Percentiles rank a stretch among this genome's conserved stretches.
These are phyloP conservation scores for Drosophila gaucha DNA, from an alignment of 2,888 invertebrate genomes.

Conservation along the genomic window DNA sequence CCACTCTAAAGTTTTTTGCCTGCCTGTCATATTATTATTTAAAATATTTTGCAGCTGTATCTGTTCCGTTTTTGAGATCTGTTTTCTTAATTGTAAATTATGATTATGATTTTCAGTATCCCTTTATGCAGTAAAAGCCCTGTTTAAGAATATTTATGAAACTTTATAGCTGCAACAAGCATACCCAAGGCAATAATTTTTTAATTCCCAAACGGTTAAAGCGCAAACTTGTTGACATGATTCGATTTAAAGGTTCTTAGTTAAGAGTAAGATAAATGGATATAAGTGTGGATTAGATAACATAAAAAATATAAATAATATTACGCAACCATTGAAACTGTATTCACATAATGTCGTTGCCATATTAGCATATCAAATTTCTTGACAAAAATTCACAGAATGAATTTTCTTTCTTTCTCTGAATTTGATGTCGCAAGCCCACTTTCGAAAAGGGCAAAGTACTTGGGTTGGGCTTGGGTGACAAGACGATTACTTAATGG, in stretches of 20 bases:
- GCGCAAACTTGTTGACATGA: conserved; percentile 15
- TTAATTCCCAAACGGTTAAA: conserved; percentile 20
- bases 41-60: neutral
- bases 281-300: neutral
- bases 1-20: neutral
- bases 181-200: conserved; percentile 8
- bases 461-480: conserved; percentile 3
- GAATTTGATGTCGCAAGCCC: conserved; percentile 7
- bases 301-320: neutral
- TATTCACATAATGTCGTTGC: neutral
- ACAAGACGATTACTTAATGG: conserved; percentile 27
- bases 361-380: conserved; percentile 4
- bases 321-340: neutral
- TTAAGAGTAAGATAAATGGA: neutral
- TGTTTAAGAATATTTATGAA: neutral
- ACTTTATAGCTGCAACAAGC: neutral
- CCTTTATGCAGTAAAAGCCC: neutral
- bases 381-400: conserved; percentile 5
- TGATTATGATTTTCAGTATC: neutral
- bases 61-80: neutral
- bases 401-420: neutral
- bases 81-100: neutral
- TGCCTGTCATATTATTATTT: neutral
- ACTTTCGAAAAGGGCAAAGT: conserved; percentile 8
- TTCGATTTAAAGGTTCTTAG: neutral